Evolutionary conservation across 1,140 invertebrate genomes (phyloP).

Genomic region (Lepidurus couesii): DNA sequence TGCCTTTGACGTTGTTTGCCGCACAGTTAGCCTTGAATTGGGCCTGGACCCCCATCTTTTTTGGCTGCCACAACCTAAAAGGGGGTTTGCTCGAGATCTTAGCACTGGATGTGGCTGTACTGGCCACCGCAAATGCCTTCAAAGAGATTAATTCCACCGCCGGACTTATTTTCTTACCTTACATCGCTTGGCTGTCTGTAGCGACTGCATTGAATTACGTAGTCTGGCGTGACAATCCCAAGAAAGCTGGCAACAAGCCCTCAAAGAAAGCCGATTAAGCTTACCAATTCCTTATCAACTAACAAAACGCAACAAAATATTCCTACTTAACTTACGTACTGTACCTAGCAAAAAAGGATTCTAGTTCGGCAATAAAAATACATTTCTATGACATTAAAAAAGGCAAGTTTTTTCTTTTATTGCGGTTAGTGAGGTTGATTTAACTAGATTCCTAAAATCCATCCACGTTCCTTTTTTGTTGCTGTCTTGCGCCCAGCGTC

Average conservation of each 20-base stretch:
- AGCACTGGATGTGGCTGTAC: constrained; percentile 56
- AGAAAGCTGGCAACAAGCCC: constrained; percentile 33
- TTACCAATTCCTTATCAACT: not conserved
- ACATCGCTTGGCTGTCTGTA: constrained; percentile 68
- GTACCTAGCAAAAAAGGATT: not conserved
- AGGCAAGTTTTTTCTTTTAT: not conserved
- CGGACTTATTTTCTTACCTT: constrained; percentile 66
- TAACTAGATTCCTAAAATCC: not conserved
- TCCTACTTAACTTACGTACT: not conserved
- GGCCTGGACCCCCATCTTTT: constrained; percentile 82
- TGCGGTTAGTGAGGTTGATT: not conserved
- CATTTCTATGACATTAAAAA: not conserved
- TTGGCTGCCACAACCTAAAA: constrained; percentile 64
- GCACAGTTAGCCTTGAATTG: constrained; percentile 73
- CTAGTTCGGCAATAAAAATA: not conserved
- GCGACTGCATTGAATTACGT: constrained; percentile 60
- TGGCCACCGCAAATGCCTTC: constrained; percentile 59
- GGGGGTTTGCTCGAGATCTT: constrained; percentile 67
- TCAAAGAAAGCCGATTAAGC: constrained; percentile 12
- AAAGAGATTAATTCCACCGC: constrained; percentile 61
- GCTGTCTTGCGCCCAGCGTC: not conserved
- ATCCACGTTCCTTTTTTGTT: not conserved
- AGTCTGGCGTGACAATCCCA: constrained; percentile 56
- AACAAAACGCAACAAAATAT: not conserved
- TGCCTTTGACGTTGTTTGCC: constrained; percentile 67